These are phyloP conservation scores for Chaenogobius annularis DNA, from an alignment of 2,113 vertebrate species.

Conservation along the genomic window DNA sequence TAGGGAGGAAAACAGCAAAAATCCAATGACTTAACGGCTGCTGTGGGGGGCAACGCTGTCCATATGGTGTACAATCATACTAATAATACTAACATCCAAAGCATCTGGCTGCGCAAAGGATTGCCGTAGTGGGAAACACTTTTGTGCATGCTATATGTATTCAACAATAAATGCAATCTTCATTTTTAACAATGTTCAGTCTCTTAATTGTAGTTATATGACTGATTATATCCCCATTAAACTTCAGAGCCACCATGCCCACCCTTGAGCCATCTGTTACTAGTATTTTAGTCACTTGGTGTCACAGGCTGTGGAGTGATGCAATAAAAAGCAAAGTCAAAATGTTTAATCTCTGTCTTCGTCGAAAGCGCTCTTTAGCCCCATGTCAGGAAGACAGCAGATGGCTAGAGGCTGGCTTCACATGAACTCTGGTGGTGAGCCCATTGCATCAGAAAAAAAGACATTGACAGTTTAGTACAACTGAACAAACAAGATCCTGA, in stretches of 20 bases:
- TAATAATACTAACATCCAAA: neutral
- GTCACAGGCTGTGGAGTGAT: constrained; percentile 20
- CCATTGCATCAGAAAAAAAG: constrained; percentile 1
- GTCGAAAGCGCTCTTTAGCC: constrained; percentile 30
- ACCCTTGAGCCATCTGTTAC: constrained; percentile 34
- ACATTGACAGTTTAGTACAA: constrained; percentile 3
- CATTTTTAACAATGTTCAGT: neutral
- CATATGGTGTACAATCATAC: constrained; percentile 5
- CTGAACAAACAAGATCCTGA: neutral
- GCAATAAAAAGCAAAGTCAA: constrained; percentile 12
- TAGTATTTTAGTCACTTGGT: constrained; percentile 7
- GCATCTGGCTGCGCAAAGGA: neutral
- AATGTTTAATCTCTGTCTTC: constrained; percentile 40
- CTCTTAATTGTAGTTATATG: neutral
- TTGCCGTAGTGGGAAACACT: neutral
- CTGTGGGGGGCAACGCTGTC: neutral
- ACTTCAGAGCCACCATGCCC: constrained; percentile 25
- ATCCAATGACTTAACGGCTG: neutral
- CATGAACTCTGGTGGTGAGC: constrained; percentile 20
- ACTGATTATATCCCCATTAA: neutral
- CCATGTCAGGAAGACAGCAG: constrained; percentile 40
- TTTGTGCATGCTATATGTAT: neutral
- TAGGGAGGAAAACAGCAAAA: neutral
- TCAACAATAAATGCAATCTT: neutral
- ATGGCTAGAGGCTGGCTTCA: constrained; percentile 40